Evolutionary conservation across 2,113 vertebrate genomes (phyloP).

Genomic region (Scatophagus argus): DNA sequence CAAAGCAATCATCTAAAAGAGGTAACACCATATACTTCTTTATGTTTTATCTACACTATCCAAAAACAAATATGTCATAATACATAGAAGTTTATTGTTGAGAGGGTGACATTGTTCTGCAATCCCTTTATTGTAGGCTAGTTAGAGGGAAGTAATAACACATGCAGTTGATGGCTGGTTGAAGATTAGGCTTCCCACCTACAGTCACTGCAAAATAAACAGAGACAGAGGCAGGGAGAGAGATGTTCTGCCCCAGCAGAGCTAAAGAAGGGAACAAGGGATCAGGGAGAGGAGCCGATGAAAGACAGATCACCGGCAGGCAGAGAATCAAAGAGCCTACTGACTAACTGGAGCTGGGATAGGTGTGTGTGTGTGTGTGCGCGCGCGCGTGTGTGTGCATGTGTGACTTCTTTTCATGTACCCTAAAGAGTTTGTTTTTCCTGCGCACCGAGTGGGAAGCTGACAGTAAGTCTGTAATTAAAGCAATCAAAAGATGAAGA

Average conservation of each 20-base stretch:
- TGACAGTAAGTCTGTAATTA: conserved; percentile 85
- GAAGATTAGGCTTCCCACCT: conserved; percentile 72
- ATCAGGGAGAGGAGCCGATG: conserved; percentile 77
- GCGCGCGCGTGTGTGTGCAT: conserved; percentile 43
- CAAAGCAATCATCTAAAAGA: neutral
- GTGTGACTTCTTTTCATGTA: conserved; percentile 76
- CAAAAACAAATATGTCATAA: neutral
- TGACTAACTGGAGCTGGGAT: conserved; percentile 69
- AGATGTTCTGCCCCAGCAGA: conserved; percentile 68
- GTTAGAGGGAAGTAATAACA: conserved; percentile 15
- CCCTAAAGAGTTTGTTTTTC: conserved; percentile 79
- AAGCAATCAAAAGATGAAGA: conserved; percentile 84
- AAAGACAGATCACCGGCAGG: conserved; percentile 81
- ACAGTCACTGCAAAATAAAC: conserved; percentile 68
- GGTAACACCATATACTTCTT: too few relatives aligned
- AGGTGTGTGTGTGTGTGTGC: conserved; percentile 65
- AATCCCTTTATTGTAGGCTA: conserved; percentile 2
- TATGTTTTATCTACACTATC: too few relatives aligned
- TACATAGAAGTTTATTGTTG: neutral
- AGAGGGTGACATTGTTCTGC: conserved; percentile 2
- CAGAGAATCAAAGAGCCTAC: conserved; percentile 78
- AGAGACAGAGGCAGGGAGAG: conserved; percentile 66
- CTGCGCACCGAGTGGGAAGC: conserved; percentile 68
- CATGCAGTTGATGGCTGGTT: conserved; percentile 45
- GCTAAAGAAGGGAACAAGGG: conserved; percentile 69